These are phyloP conservation scores for Galaxea fascicularis DNA, from an alignment of 92 coral and sea anemone genomes.

Conservation along the genomic window DNA sequence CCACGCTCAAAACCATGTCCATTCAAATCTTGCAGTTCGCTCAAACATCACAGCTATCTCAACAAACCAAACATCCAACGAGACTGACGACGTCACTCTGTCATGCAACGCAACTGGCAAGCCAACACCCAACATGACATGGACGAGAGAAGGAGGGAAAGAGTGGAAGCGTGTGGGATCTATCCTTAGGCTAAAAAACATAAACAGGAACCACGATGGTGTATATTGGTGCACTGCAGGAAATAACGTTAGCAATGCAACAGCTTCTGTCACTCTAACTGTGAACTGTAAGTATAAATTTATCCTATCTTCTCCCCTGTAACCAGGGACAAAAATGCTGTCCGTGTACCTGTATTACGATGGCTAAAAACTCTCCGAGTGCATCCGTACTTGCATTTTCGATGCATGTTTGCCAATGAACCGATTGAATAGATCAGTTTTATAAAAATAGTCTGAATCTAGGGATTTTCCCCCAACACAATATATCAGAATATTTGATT, in stretches of 20 bases:
- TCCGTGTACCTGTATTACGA: too few relatives aligned
- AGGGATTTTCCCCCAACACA: too few relatives aligned
- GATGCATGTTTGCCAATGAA: too few relatives aligned
- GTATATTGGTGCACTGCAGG: constrained; percentile 44
- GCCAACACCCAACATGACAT: constrained; percentile 37
- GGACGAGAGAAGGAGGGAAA: constrained; percentile 20
- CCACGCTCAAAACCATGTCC: not conserved
- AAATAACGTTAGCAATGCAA: constrained; percentile 23
- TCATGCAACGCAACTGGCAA: constrained; percentile 60
- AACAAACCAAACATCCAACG: constrained; percentile 30
- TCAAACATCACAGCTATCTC: constrained; percentile 16
- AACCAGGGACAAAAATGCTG: too few relatives aligned
- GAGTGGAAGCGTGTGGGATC: constrained; percentile 14
- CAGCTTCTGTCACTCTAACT: constrained; percentile 12
- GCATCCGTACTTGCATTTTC: not conserved
- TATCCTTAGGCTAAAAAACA: constrained; percentile 11
- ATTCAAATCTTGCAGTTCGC: not conserved
- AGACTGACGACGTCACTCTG: constrained; percentile 26
- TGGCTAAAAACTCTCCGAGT: too few relatives aligned
- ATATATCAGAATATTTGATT: too few relatives aligned
- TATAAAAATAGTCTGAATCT: too few relatives aligned
- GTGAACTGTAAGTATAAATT: constrained; percentile 47
- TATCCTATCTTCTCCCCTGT: too few relatives aligned
- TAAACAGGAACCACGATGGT: constrained; percentile 5
- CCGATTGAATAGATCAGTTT: too few relatives aligned